These are phyloP conservation scores for Melitaea cinxia DNA, from an alignment of 1,140 invertebrate species.

Conservation along the genomic window DNA sequence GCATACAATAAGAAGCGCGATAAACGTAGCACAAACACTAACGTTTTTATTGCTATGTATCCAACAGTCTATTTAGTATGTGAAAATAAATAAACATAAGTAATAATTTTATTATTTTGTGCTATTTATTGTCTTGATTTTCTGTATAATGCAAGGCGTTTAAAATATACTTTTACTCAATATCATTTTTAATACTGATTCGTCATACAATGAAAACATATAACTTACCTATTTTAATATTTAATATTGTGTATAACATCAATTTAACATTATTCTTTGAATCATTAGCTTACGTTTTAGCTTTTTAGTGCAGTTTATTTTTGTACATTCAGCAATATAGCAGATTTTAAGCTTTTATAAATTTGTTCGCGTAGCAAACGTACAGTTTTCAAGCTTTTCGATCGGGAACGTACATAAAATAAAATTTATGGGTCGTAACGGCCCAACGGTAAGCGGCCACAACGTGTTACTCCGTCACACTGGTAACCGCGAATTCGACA, in stretches of 20 bases:
- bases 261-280: too few species aligned
- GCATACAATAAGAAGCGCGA: slow-evolving; percentile 4
- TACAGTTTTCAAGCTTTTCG: slow-evolving; percentile 53
- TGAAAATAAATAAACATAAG: background rate
- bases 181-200: too few species aligned
- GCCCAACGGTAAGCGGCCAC: slow-evolving; percentile 55
- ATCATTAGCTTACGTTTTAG: too few species aligned
- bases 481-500: slow-evolving; percentile 51
- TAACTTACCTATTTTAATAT: too few species aligned
- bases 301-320: slow-evolving; percentile 10
- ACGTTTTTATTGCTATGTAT: background rate
- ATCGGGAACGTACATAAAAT: slow-evolving; percentile 61
- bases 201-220: too few species aligned
- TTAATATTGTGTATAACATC: too few species aligned
- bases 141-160: too few species aligned
- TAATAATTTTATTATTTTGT: too few species aligned
- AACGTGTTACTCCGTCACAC: slow-evolving; percentile 57
- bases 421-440: slow-evolving; percentile 67
- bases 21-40: background rate
- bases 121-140: too few species aligned
- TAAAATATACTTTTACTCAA: too few species aligned
- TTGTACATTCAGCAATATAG: slow-evolving; percentile 19
- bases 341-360: slow-evolving; percentile 31
- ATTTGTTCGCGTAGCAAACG: slow-evolving; percentile 39
- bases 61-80: background rate